Evolutionary conservation across 2,888 invertebrate species (phyloP), one percentile per base, ranked within the genome.

Genomic region (Rhingia campestris): DNA sequence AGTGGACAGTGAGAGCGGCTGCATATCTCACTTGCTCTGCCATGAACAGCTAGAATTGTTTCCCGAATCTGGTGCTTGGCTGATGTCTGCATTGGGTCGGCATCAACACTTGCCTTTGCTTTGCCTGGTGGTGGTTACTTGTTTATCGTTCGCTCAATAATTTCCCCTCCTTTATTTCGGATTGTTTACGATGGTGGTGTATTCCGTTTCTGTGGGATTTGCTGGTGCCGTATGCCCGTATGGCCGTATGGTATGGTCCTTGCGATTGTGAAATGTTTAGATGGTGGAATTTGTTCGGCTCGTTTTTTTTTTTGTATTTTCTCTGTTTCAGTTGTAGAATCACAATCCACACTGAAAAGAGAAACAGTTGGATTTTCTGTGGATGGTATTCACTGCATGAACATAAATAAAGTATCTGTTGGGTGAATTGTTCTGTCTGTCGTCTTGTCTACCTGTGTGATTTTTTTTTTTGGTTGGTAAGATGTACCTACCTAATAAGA

Each of bases 401-500:
- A 22, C 2, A 3, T n/a, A 6, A 9, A 4, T 1, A 12, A 30
- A n/a, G 22, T 5, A 43, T 6, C 10, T 39, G 32, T 22, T 58
- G 53, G 76, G 72, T 81, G 54, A 81, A 76, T 69, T 47, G 5
- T 14, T 61, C 61, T 69, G 69, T 61, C 14, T 43, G 9, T 45
- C 10, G 45, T 49, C n/a, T 49, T 35, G 30, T 56, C 70, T 81
- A 81, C 81, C 81, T 81, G 81, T 63, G 74, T 47, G 37, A 53
- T 70, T 58, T 14, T 32, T 56, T 64, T 74, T 74, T 63, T n/a
- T n/a, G n/a, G n/a, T n/a, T n/a, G n/a, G 22, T 22, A 22, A 22
- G 22, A 22, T 22, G 22, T 22, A 2, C 22, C 22, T 22, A 2
- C 22, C 22, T 41, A 47, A 41, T 56, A 58, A 53, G 33, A 45